phyloP scores from a whole-genome alignment of 2,797 vertebrate species.

The Gobio occitaniae region DNA sequence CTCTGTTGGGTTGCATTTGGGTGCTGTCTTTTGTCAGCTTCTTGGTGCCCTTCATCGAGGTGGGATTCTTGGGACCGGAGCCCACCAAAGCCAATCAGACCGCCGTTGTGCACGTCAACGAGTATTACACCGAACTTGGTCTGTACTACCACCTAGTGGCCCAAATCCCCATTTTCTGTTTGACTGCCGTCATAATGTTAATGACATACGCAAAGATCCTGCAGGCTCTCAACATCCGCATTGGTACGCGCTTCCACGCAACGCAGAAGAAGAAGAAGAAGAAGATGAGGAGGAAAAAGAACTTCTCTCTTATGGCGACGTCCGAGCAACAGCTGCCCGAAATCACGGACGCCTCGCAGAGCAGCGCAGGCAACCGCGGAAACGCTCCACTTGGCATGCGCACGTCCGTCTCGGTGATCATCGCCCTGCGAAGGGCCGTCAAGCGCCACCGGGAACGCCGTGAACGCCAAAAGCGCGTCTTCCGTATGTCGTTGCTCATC shows the following conservation, averaged over 20 bases:
- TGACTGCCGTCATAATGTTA: conserved; percentile 95
- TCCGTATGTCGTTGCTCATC: conserved; percentile 96
- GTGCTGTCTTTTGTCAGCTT: conserved; percentile 91
- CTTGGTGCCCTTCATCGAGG: conserved; percentile 94
- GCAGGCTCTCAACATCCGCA: conserved; percentile 97
- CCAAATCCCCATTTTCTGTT: conserved; percentile 98
- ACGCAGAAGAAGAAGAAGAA: conserved; percentile 96
- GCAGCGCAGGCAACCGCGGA: conserved; percentile 79
- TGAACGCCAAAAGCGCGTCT: conserved; percentile 96
- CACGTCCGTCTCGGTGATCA: conserved; percentile 97
- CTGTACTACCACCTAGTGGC: conserved; percentile 97
- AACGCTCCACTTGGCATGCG: conserved; percentile 93
- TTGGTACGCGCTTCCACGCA: conserved; percentile 93
- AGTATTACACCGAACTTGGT: conserved; percentile 93
- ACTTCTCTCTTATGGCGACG: conserved; percentile 87
- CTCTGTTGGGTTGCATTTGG: conserved; percentile 91
- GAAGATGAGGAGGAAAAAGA: conserved; percentile 89
- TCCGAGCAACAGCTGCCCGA: conserved; percentile 75
- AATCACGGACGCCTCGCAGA: conserved; percentile 85
- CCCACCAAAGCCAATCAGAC: conserved; percentile 83
- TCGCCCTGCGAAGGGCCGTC: conserved; percentile 93
- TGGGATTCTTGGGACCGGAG: conserved; percentile 85
- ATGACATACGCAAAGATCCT: conserved; percentile 98
- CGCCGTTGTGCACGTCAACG: conserved; percentile 80
- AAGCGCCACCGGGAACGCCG: conserved; percentile 94